Evolutionary conservation across 2,797 vertebrate genomes (phyloP).

Genomic region (Acanthis flammea): DNA sequence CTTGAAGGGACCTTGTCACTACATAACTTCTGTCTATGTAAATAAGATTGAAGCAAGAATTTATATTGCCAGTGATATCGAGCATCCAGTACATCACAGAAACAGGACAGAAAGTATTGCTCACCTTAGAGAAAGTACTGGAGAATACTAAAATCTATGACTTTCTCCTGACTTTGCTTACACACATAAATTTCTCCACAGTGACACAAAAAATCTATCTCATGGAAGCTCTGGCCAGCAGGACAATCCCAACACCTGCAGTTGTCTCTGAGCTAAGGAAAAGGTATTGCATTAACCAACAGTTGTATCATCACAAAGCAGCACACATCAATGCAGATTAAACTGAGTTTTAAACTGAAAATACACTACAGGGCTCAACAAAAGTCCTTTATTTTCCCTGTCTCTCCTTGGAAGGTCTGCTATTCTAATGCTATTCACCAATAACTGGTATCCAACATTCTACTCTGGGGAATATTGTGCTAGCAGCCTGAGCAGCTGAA

Average conservation of each 20-base stretch:
- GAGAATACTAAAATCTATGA: constrained; percentile 66
- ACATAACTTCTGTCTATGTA: constrained; percentile 80
- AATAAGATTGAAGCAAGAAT: constrained; percentile 76
- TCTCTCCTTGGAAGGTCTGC: neutral
- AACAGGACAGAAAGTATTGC: constrained; percentile 62
- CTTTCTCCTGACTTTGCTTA: constrained; percentile 72
- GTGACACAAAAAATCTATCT: neutral
- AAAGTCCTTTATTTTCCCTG: neutral
- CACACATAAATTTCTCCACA: constrained; percentile 46
- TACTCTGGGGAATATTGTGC: neutral
- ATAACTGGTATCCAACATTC: neutral
- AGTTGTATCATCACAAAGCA: neutral
- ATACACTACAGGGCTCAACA: neutral
- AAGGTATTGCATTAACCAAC: neutral
- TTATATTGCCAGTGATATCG: constrained; percentile 64
- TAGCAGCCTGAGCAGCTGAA: neutral
- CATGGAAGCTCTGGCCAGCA: neutral
- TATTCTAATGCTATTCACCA: neutral
- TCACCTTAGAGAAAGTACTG: constrained; percentile 55
- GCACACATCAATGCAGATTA: neutral
- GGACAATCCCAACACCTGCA: neutral
- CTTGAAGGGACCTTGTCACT: constrained; percentile 82
- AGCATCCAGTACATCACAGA: constrained; percentile 65
- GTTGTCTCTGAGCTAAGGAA: neutral
- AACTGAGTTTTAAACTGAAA: neutral